Conservation (phyloP, 2,797 vertebrate species). For the Helicolenus hilgendorfi region DNA sequence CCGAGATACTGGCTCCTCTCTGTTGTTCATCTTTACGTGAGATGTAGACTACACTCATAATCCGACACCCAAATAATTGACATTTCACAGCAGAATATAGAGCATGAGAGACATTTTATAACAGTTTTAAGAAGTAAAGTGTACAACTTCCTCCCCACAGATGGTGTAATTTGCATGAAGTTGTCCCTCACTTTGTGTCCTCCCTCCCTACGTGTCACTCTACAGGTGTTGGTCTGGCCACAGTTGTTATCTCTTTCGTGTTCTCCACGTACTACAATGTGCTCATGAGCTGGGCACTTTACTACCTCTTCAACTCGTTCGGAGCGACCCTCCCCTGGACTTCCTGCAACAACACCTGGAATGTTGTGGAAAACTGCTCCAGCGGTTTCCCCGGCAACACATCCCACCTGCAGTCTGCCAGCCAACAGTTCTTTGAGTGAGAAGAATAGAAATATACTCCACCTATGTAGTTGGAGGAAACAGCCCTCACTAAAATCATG, state of each 20-base stretch:
- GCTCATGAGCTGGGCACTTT: conserved; percentile 88
- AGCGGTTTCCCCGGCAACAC: conserved; percentile 81
- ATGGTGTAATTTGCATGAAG: not conserved
- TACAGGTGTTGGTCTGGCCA: conserved; percentile 89
- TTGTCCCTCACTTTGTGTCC: conserved; percentile 20
- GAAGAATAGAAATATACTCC: conserved; percentile 58
- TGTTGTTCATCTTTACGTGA: not conserved
- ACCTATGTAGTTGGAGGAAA: not conserved
- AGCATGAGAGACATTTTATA: not conserved
- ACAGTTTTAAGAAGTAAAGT: not conserved
- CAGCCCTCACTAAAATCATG: not conserved
- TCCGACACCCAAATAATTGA: not conserved
- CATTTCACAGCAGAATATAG: not conserved
- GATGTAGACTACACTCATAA: not conserved
- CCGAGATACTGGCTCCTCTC: not conserved
- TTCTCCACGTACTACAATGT: conserved; percentile 90
- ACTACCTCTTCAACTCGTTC: conserved; percentile 89
- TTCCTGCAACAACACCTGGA: conserved; percentile 91
- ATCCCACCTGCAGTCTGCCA: conserved; percentile 85
- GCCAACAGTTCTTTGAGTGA: conserved; percentile 91
- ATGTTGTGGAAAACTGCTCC: conserved; percentile 83
- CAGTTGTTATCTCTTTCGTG: conserved; percentile 87
- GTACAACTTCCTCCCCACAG: not conserved
- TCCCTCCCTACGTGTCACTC: conserved; percentile 37
- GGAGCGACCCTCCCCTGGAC: conserved; percentile 83